Conservation (phyloP, 2,888 invertebrate species). For the Spisula subtruncata region DNA sequence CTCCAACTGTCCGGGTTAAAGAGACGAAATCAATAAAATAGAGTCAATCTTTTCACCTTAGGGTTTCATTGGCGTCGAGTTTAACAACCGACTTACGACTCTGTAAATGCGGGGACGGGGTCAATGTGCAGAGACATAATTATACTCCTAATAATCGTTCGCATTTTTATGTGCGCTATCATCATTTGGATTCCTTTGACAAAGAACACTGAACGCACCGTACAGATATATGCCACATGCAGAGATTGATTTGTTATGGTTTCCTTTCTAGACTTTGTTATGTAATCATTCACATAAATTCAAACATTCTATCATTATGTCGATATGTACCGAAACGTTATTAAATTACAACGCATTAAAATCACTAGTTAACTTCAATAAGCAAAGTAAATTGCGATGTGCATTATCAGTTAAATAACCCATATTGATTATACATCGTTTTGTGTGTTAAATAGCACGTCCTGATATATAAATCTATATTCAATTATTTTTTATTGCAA, state of each 20-base stretch:
- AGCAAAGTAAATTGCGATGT: neutral
- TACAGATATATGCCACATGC: neutral
- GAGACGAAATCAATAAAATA: too few species aligned
- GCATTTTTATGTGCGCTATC: neutral
- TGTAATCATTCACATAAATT: neutral
- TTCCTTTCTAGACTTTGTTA: neutral
- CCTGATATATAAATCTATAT: neutral
- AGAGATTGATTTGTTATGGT: neutral
- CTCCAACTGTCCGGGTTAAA: too few species aligned
- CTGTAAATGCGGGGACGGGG: too few species aligned
- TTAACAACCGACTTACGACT: too few species aligned
- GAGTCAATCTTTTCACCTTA: too few species aligned
- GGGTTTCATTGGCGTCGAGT: too few species aligned
- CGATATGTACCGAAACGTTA: neutral
- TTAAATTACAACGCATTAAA: constrained; percentile 1
- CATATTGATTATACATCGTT: neutral
- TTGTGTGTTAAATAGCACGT: neutral
- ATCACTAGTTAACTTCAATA: constrained; percentile 1
- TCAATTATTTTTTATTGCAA: neutral
- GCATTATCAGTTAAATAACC: constrained; percentile 14
- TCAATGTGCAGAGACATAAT: too few species aligned
- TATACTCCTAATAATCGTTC: too few species aligned
- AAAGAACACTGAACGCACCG: neutral
- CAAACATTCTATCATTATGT: neutral
- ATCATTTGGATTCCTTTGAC: neutral